phyloP scores from a whole-genome alignment of 2,113 vertebrate genomes.

The Eclectus roratus region DNA sequence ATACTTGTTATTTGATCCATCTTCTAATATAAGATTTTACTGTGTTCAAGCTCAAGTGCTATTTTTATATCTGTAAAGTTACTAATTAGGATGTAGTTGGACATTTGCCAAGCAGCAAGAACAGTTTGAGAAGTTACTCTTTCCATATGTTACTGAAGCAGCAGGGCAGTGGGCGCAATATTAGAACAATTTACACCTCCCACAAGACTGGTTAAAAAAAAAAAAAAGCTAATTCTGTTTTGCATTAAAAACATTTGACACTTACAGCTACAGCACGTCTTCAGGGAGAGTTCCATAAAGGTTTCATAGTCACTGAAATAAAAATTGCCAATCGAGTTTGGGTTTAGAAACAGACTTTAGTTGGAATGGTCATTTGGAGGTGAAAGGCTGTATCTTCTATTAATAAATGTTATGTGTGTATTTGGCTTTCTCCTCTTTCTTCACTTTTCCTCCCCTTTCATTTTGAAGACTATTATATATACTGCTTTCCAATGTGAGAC shows the following conservation, averaged over 20 bases:
- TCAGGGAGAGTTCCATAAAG: not conserved
- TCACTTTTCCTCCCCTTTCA: not conserved
- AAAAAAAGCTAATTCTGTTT: not conserved
- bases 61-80: not conserved
- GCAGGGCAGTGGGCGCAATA: not conserved
- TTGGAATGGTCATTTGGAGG: not conserved
- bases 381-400: not conserved
- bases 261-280: not conserved
- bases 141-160: not conserved
- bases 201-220: not conserved
- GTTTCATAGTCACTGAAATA: not conserved
- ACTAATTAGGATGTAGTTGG: not conserved
- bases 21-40: not conserved
- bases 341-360: not conserved
- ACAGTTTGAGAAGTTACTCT: not conserved
- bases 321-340: not conserved
- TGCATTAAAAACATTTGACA: not conserved
- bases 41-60: not conserved
- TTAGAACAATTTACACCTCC: not conserved
- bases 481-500: not conserved
- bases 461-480: not conserved
- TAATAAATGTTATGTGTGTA: accelerated
- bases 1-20: not conserved
- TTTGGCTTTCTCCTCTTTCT: not conserved
- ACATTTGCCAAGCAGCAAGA: not conserved